phyloP scores from a whole-genome alignment of 2,888 invertebrate species.

The Rotaria socialis region DNA sequence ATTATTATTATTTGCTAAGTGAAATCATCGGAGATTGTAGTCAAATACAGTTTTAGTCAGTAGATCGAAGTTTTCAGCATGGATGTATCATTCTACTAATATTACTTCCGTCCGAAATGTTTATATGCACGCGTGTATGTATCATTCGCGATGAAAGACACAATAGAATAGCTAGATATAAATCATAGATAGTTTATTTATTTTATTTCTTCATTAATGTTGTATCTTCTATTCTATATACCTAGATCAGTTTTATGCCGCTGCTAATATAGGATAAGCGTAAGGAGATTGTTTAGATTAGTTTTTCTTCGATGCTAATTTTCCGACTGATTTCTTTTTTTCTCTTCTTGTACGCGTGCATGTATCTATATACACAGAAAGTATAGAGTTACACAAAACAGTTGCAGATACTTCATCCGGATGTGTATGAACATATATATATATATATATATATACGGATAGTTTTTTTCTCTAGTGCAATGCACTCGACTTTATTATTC shows the following conservation, averaged over 20 bases:
- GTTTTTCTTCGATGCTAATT: neutral
- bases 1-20: neutral
- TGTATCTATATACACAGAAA: neutral
- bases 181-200: neutral
- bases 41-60: conserved; percentile 13
- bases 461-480: neutral
- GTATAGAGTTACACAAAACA: neutral
- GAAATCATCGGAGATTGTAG: neutral
- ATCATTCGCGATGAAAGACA: neutral
- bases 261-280: conserved; percentile 13
- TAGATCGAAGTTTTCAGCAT: conserved; percentile 3
- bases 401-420: conserved; percentile 11
- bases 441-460: neutral
- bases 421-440: neutral
- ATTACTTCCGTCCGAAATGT: neutral
- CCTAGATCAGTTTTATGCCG: neutral
- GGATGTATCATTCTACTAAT: conserved; percentile 1
- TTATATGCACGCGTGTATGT: neutral
- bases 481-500: neutral
- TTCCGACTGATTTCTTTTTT: neutral
- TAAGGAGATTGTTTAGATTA: neutral
- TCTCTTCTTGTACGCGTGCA: neutral
- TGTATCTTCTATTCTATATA: conserved; percentile 2
- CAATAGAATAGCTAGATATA: neutral
- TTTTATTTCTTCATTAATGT: neutral